Evolutionary conservation across 1,140 invertebrate species (phyloP).

Genomic region (Parasteatoda tepidariorum): DNA sequence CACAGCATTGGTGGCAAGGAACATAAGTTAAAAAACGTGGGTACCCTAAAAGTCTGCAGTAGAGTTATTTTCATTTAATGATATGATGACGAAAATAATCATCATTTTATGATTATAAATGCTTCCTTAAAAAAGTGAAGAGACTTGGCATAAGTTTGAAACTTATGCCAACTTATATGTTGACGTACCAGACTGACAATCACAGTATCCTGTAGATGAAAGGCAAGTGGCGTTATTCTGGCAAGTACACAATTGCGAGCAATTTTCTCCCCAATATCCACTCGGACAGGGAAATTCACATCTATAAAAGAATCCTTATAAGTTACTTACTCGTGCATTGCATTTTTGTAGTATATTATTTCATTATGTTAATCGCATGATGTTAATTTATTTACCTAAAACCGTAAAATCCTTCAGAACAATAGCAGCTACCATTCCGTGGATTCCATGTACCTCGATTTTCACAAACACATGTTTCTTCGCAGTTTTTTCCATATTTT

Average conservation of each 20-base stretch:
- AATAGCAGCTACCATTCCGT: constrained; percentile 82
- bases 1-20: too few species aligned
- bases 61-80: too few species aligned
- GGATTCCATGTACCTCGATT: constrained; percentile 84
- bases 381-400: constrained; percentile 77
- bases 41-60: too few species aligned
- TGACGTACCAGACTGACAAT: constrained; percentile 3
- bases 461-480: constrained; percentile 83
- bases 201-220: neutral
- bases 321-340: neutral
- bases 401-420: constrained; percentile 86
- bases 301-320: neutral
- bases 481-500: constrained; percentile 82
- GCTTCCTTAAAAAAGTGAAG: too few species aligned
- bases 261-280: constrained; percentile 16
- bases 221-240: neutral
- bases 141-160: too few species aligned
- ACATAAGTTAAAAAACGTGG: too few species aligned
- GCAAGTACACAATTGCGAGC: neutral
- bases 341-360: too few species aligned
- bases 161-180: too few species aligned
- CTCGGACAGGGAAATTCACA: neutral
- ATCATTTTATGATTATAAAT: too few species aligned
- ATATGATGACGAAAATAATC: too few species aligned
- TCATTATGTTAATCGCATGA: too few species aligned